Evolutionary conservation across 2,113 vertebrate species (phyloP).

Genomic region (Capreolus pygargus): DNA sequence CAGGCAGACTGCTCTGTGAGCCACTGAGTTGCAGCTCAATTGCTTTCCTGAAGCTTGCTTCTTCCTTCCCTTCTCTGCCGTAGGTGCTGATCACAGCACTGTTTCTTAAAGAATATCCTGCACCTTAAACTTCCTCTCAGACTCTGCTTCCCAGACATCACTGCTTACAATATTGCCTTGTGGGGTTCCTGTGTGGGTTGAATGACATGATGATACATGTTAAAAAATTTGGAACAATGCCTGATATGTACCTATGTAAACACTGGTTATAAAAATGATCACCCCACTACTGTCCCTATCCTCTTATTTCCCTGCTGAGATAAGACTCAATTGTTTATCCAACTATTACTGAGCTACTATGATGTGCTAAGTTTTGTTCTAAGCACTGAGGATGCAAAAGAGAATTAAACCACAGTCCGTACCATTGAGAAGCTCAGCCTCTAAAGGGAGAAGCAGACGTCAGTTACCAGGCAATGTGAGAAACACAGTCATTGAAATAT

Average conservation of each 20-base stretch:
- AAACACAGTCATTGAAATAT: neutral
- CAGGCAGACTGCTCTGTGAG: neutral
- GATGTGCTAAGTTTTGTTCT: neutral
- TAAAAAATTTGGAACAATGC: neutral
- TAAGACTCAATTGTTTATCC: neutral
- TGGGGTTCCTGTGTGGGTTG: neutral
- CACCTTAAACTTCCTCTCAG: neutral
- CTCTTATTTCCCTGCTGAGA: neutral
- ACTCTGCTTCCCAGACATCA: neutral
- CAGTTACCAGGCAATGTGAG: neutral
- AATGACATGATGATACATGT: neutral
- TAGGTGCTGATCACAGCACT: neutral
- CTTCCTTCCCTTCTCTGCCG: neutral
- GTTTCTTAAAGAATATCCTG: neutral
- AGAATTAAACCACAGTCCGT: neutral
- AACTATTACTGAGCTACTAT: neutral
- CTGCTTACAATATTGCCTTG: neutral
- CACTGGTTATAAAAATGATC: neutral
- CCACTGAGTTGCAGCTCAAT: neutral
- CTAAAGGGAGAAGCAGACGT: neutral
- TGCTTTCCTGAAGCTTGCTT: neutral
- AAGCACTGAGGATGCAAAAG: neutral
- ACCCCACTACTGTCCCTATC: neutral
- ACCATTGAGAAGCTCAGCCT: neutral
- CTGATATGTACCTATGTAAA: neutral